Conservation (phyloP, 2,113 vertebrate species). For the Prionailurus bengalensis region DNA sequence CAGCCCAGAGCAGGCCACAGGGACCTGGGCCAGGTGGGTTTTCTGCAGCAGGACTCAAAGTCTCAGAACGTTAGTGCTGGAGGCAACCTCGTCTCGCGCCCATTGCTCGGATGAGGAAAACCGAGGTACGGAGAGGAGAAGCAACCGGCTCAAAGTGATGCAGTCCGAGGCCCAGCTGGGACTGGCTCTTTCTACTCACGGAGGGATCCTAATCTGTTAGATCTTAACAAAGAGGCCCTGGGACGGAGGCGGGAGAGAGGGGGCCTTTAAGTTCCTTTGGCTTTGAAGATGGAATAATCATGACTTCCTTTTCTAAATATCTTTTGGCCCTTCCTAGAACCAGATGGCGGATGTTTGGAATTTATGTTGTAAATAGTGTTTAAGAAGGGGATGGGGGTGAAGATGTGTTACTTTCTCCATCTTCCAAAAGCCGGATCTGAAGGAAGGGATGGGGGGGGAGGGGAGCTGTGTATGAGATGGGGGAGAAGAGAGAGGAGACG, state of each 20-base stretch:
- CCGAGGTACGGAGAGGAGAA: neutral
- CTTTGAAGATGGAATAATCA: constrained; percentile 79
- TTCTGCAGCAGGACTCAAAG: neutral
- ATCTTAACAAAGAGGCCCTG: neutral
- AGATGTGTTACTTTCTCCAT: constrained; percentile 73
- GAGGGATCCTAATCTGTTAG: neutral
- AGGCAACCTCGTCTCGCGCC: neutral
- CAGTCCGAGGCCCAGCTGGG: neutral
- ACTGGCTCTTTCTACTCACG: neutral
- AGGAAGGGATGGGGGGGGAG: neutral
- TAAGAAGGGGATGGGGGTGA: constrained; percentile 58
- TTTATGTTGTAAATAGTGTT: constrained; percentile 83
- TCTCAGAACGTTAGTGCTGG: neutral
- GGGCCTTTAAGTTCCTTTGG: constrained; percentile 67
- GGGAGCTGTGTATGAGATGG: neutral
- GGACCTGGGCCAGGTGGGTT: neutral
- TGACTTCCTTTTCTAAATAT: constrained; percentile 81
- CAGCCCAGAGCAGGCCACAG: neutral
- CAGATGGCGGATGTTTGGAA: constrained; percentile 86
- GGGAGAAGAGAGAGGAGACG: neutral
- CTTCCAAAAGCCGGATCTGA: constrained; percentile 51
- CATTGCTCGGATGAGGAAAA: neutral
- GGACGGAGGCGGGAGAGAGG: constrained; percentile 51
- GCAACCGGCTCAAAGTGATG: neutral
- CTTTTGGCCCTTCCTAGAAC: constrained; percentile 81